A percentile compares a stretch with the other conserved stretches of the same genome.
These are phyloP conservation scores for Odobenus rosmarus DNA, from an alignment of 2,113 vertebrate species.

Conservation along the genomic window DNA sequence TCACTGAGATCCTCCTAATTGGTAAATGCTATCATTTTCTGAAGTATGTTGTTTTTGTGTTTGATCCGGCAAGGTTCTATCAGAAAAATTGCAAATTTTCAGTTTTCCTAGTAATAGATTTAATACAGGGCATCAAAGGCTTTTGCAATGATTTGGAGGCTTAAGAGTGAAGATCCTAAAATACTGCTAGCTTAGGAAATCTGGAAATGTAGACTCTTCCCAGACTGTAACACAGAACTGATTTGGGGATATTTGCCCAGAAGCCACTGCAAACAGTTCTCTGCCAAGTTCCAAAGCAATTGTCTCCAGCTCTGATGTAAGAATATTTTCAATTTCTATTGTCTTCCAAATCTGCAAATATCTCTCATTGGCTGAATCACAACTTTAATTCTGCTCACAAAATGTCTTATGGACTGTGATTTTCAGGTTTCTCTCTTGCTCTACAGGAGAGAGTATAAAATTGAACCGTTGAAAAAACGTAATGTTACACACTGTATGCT, in stretches of 20 bases:
- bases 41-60: background rate
- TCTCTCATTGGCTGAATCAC: background rate
- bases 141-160: background rate
- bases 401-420: background rate
- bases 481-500: background rate
- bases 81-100: background rate
- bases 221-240: background rate
- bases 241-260: background rate
- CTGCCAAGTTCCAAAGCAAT: background rate
- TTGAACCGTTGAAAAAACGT: background rate
- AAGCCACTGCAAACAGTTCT: background rate
- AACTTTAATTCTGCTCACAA: background rate
- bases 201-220: background rate
- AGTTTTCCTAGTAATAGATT: too few relatives aligned
- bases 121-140: background rate
- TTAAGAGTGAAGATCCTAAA: background rate
- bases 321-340: background rate
- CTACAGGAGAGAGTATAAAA: background rate
- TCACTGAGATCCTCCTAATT: background rate
- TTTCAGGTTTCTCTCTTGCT: background rate
- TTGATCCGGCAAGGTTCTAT: background rate
- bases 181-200: background rate
- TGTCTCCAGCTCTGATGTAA: background rate
- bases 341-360: background rate
- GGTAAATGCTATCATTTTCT: background rate